phyloP scores from a whole-genome alignment of 2,113 vertebrate genomes.

The Cyanistes caeruleus region DNA sequence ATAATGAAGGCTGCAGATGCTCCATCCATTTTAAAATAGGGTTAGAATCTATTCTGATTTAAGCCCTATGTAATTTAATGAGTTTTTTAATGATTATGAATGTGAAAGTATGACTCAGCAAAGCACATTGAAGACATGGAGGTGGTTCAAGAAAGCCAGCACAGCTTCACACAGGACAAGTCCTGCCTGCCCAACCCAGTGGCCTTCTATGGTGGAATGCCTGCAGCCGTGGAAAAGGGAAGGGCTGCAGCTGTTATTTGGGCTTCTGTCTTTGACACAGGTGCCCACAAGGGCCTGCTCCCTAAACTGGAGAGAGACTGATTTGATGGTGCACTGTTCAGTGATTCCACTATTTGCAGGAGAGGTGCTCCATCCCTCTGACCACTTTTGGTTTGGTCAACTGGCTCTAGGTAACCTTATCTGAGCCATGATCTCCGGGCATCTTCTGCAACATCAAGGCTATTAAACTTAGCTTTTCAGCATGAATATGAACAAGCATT shows the following conservation, averaged over 20 bases:
- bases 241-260: background rate
- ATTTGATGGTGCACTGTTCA: background rate
- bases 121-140: background rate
- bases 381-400: background rate
- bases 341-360: background rate
- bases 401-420: background rate
- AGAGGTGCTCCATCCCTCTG: background rate
- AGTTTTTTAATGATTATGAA: background rate
- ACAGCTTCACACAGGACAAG: background rate
- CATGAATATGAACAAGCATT: background rate
- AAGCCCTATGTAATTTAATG: background rate
- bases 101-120: background rate
- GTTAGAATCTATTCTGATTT: background rate
- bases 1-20: background rate
- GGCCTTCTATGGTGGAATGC: accelerated
- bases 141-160: background rate
- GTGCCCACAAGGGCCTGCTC: background rate
- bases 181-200: background rate
- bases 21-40: background rate
- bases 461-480: constrained; percentile 20
- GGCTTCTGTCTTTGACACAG: background rate
- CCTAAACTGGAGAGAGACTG: background rate
- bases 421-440: background rate
- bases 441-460: background rate
- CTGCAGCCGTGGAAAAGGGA: background rate